Evolutionary conservation across 37 sponge, comb jelly and placozoan genomes (phyloP).

Genomic region (Oopsacas minuta): DNA sequence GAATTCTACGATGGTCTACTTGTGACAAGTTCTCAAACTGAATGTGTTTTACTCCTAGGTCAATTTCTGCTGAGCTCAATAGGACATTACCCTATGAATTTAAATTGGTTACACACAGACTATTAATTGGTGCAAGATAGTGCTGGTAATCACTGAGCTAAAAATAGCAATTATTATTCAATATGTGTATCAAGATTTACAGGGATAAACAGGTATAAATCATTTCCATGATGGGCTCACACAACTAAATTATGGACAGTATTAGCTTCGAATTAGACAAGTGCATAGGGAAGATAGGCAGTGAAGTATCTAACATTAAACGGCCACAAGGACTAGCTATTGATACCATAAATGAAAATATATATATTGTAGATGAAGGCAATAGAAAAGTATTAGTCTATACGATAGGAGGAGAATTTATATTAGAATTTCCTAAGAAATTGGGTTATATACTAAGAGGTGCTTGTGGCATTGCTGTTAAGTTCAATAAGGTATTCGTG

Average conservation of each 20-base stretch:
- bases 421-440: background rate
- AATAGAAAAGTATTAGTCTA: background rate
- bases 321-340: background rate
- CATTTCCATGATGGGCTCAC: too few species aligned
- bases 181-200: too few species aligned
- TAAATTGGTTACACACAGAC: too few species aligned
- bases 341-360: background rate
- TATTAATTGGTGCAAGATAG: too few species aligned
- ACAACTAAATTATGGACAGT: background rate
- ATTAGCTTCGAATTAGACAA: background rate
- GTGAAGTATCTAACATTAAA: background rate
- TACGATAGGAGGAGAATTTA: background rate
- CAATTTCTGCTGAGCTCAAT: background rate
- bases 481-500: background rate
- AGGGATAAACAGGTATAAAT: too few species aligned
- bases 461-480: background rate
- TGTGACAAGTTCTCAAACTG: conserved; percentile 19
- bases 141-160: too few species aligned
- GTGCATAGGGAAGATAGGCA: background rate
- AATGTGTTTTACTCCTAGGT: background rate
- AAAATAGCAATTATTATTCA: too few species aligned
- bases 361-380: conserved; percentile 14
- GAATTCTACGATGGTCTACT: conserved; percentile 22
- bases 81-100: background rate
- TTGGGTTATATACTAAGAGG: background rate